A percentile compares a stretch with the other conserved stretches of the same genome.
These are phyloP conservation scores for Plodia interpunctella DNA, from an alignment of 1,140 invertebrate species.

Conservation along the genomic window DNA sequence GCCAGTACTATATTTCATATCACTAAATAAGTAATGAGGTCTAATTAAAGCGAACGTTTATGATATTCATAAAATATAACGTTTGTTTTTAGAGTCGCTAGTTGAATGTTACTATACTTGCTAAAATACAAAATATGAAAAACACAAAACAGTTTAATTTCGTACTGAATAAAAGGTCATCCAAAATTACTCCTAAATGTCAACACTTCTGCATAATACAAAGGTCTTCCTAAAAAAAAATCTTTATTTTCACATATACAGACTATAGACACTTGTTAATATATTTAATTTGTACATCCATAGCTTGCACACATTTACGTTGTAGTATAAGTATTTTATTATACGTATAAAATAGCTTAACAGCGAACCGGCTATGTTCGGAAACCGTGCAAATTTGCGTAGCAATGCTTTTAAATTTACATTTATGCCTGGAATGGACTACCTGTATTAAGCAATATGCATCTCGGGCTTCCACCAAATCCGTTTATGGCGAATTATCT, in stretches of 20 bases:
- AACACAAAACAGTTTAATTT: no score
- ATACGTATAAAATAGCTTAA: constrained; percentile 6
- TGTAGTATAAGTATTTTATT: constrained; percentile 5
- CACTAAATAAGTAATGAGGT: constrained; percentile 11
- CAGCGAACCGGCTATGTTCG: constrained; percentile 1
- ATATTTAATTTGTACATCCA: constrained; percentile 1
- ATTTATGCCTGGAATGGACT: constrained; percentile 25
- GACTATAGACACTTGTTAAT: neutral
- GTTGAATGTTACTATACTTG: no score
- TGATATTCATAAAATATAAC: neutral
- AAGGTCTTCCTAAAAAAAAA: no score
- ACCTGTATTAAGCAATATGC: constrained; percentile 42
- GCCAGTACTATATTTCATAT: neutral
- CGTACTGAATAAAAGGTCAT: no score
- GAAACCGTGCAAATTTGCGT: constrained; percentile 6
- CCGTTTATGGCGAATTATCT: constrained; percentile 60
- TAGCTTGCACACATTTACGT: neutral
- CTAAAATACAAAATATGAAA: no score
- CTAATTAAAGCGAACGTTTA: neutral
- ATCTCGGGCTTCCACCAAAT: constrained; percentile 36
- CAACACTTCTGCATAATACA: no score
- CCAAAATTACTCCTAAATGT: no score
- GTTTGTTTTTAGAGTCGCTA: no score
- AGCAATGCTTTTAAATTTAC: constrained; percentile 31
- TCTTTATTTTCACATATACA: no score